Base-by-base conservation (phyloP, 2,888 invertebrate genomes). In the Himalopsyche kuldschensis region DNA sequence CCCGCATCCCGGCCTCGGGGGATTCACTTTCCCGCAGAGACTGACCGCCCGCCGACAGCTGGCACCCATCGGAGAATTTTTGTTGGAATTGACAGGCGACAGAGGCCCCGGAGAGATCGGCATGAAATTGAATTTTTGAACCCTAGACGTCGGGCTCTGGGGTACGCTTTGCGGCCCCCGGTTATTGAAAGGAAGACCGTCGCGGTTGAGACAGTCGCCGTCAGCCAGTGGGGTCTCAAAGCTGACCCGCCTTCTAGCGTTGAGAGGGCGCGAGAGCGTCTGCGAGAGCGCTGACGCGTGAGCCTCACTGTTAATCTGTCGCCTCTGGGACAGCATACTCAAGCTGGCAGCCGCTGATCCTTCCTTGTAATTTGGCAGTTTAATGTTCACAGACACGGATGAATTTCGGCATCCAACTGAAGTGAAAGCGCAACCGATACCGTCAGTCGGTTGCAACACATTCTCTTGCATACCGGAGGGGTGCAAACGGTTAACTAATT, bases 71-170 rank as follows among this genome's bases (percentile, higher is more conserved):
- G 91, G 91, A 11, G 91, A 91, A 87, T 91, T 91, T 11, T 90
- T 90, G 87, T 90, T 88, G 86, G 91, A 90, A 86, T 92, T 92
- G 88, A 89, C 88, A 1, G 95, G 94, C 1, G 94, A 94, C 87
- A 93, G 94, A 75, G 95, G 94, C n/a, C 94, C 94, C 10, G 96
- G 96, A 47, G 96, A 96, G 88, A 97, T 97, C 0, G 97, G 97
- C 41, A 95, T 95, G 88, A 97, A 97, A 89, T 95, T 96, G 88
- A 96, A 97, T 88, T 95, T 95, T 88, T 95, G 94, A 15, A 69
- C 69, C 15, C 69, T 27, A 11, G 69, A 69, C 30, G 69, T 69
- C 4, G 69, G 69, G 30, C 69, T 69, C 15, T 69, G 69, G 15
- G 69, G 69, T 77, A 95, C 93, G 90, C 95, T 95, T 86, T 95